phyloP scores from a whole-genome alignment of 1,140 invertebrate genomes.

The Chymomyza costata region DNA sequence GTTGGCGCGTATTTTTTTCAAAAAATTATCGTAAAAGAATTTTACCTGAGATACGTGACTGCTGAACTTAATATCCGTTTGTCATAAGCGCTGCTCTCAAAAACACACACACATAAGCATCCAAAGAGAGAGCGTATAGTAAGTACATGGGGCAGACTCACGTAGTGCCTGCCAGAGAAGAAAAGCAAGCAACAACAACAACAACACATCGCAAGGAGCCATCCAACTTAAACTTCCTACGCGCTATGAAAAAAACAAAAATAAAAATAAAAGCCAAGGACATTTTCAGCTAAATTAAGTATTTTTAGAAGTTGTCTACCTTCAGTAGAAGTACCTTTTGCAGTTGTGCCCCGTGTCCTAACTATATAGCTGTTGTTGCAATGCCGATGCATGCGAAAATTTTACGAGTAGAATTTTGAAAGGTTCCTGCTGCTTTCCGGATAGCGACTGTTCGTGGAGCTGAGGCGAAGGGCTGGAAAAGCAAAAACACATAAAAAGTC shows the following conservation, averaged over 20 bases:
- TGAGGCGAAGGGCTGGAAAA: too few relatives aligned
- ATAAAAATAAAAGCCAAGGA: slow-evolving; percentile 61
- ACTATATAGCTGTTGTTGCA: slow-evolving; percentile 32
- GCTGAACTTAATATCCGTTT: slow-evolving; percentile 73
- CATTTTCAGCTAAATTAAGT: slow-evolving; percentile 72
- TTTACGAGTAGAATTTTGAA: slow-evolving; percentile 65
- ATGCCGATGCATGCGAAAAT: slow-evolving; percentile 63
- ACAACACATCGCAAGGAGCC: too few relatives aligned
- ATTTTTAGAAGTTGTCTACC: slow-evolving; percentile 58
- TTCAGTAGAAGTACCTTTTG: slow-evolving; percentile 12
- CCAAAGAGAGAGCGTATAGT: not conserved
- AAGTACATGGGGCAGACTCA: not conserved
- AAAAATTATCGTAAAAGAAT: slow-evolving; percentile 73
- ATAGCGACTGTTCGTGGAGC: slow-evolving; percentile 24
- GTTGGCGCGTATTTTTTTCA: slow-evolving; percentile 28
- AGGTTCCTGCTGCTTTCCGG: too few relatives aligned
- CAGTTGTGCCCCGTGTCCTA: not conserved
- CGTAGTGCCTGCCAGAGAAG: not conserved
- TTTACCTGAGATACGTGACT: slow-evolving; percentile 71
- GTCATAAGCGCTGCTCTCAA: slow-evolving; percentile 66
- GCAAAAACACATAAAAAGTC: too few relatives aligned
- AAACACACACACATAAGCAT: slow-evolving; percentile 13
- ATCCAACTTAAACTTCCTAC: slow-evolving; percentile 42
- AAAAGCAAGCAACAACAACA: slow-evolving; percentile 24
- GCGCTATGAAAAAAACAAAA: slow-evolving; percentile 13